Base-by-base conservation (phyloP, 2,113 vertebrate genomes). In the Micronycteris hirsuta region DNA sequence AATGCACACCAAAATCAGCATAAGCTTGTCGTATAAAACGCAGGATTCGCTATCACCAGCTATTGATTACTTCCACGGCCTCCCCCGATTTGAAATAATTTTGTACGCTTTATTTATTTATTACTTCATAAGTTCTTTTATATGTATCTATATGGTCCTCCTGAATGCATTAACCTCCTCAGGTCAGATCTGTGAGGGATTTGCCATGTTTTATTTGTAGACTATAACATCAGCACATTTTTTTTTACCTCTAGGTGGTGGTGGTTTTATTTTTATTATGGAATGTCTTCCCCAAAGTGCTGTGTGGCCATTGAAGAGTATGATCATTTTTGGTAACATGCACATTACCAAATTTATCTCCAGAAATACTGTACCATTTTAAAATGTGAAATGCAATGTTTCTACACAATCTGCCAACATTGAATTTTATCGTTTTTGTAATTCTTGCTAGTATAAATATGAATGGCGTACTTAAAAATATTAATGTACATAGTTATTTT, bases 221-320 rank as follows among this genome's bases (percentile, higher is more conserved):
- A 86, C 54, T 83, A 38, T 9, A 91, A 31, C 33, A 41, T 31
- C 77, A 91, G 20, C 82, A 65, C 70, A 70, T 61, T 91, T 56
- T 54, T 54, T 85, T 28, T 85, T 28, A 4, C 56, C 15, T 5
- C 12, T 61, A 31, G 90, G 11, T 76, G 36, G 4, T 87, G 38
- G 58, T 61, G 58, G 58, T 61, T 96, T 91, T n/a, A 31, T 43
- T 91, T 84, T 71, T 84, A 22, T 77, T 89, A 52, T 71, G 63
- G 52, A 94, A 52, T 67, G 19, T 87, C 22, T 94, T 92, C n/a
- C 74, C 56, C 70, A n/a, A 52, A 87, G n/a, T 97, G 56, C 84
- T 86, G 4, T 41, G 33, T 94, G 43, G 31, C 88, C 56, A 31
- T 84, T 65, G 65, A 71, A 38, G 67, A 77, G 10, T 26, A 36